Evolutionary conservation across 2,888 invertebrate species (phyloP).

Genomic region (Acutogordius australiensis): DNA sequence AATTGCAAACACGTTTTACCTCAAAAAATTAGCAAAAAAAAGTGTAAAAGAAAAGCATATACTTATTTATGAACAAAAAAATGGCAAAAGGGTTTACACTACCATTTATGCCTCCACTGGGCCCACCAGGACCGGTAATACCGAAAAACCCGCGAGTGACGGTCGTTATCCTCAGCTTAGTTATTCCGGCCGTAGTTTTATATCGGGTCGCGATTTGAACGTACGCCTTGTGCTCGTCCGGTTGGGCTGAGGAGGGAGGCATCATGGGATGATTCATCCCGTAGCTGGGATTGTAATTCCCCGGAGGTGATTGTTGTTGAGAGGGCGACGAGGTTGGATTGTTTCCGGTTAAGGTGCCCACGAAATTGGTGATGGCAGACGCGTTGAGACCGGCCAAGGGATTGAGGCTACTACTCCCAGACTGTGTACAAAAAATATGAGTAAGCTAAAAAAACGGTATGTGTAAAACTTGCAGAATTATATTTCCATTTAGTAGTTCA

Average conservation of each 20-base stretch:
- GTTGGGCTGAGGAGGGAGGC: no score
- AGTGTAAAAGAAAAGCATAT: no score
- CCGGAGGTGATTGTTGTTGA: background rate
- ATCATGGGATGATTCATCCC: no score
- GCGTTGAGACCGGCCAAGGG: background rate
- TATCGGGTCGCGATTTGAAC: slow-evolving; percentile 94
- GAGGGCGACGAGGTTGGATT: background rate
- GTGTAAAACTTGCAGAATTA: no score
- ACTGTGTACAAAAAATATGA: background rate
- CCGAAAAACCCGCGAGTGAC: slow-evolving; percentile 45
- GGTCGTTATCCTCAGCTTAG: slow-evolving; percentile 76
- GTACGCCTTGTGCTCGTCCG: slow-evolving; percentile 33
- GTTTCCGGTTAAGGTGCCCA: background rate
- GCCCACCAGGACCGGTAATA: background rate
- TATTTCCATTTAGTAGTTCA: no score
- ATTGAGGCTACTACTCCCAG: background rate
- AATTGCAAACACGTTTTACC: no score
- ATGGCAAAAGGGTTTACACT: no score
- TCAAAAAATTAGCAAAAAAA: no score
- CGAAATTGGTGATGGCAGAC: background rate
- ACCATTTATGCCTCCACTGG: no score
- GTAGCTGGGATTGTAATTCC: background rate
- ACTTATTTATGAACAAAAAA: no score
- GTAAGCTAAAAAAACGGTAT: no score
- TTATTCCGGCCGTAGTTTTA: slow-evolving; percentile 79